Base-by-base conservation (phyloP, 2,888 invertebrate species). In the Nephrotoma appendiculata region DNA sequence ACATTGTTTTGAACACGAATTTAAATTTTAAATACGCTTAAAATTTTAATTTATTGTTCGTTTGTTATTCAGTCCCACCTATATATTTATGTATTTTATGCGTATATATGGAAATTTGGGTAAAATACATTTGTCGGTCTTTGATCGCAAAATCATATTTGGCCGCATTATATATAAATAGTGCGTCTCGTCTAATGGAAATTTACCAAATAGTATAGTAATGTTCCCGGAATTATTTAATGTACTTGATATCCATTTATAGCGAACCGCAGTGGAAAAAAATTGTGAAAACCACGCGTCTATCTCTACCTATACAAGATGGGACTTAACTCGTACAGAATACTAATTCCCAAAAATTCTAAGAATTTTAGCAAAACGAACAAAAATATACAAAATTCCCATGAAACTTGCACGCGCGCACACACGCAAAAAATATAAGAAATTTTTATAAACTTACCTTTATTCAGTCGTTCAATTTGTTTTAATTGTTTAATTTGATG, bases 401-500 rank as follows among this genome's bases (percentile, higher is more conserved):
- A 71, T 71, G 31, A 19, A 57, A 19, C 6, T 19, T 44, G 11
- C 19, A 19, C 57, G 9, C 19, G 19, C 57, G 9, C 57, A 19
- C 7, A 6, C 57, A 15, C 52, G 52, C 52, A 52, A 52, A 52
- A 52, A 15, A 52, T 6, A 52, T n/a, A n/a, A 52, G 15, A 52
- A 71, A 44, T 6, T 31, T 31, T 3, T 9, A 7, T 5, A 71
- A 31, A 5, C 85, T 93, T 91, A 96, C 96, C 96, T 92, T 95
- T 95, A 90, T 95, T 95, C 89, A 96, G 94, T 89, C 95, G 95
- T 92, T 96, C 96, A 90, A 96, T 94, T 90, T 94, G 93, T 90
- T 94, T 94, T 96, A 96, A 96, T 91, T 96, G 96, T 89, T 94
- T 94, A 89, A 95, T 95, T 90, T 96, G 96, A 89, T 96, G 94